Conservation (phyloP, 2,888 invertebrate species). For the Yponomeuta malinellus region DNA sequence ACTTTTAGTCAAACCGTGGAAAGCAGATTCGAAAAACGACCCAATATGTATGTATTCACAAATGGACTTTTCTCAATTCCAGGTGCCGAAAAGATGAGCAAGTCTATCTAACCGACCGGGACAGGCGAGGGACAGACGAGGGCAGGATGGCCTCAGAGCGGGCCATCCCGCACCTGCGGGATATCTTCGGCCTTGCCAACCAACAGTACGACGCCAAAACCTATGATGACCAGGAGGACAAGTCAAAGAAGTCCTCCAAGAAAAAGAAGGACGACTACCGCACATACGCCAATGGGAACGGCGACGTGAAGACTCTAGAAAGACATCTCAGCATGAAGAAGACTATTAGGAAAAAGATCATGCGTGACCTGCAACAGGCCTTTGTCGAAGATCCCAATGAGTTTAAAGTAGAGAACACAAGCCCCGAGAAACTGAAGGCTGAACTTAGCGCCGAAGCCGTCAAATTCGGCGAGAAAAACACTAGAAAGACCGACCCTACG, state of each 20-base stretch:
- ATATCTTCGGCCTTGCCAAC: constrained; percentile 79
- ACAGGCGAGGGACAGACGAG: constrained; percentile 33
- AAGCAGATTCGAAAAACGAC: too few relatives aligned
- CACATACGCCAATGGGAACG: constrained; percentile 78
- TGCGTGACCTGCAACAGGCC: constrained; percentile 87
- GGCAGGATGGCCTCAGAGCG: constrained; percentile 81
- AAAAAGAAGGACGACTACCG: constrained; percentile 83
- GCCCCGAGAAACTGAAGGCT: constrained; percentile 80
- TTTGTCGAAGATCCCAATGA: constrained; percentile 84
- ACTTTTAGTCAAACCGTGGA: too few relatives aligned
- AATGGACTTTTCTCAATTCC: constrained; percentile 40
- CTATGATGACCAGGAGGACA: constrained; percentile 67
- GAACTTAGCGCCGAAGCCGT: constrained; percentile 81
- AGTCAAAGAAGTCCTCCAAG: constrained; percentile 72
- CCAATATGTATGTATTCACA: too few relatives aligned
- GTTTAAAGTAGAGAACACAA: constrained; percentile 81
- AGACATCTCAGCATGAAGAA: constrained; percentile 91
- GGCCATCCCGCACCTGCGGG: constrained; percentile 84
- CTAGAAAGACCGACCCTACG: constrained; percentile 75
- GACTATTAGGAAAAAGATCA: constrained; percentile 89
- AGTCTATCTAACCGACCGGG: constrained; percentile 40
- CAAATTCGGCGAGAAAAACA: constrained; percentile 76
- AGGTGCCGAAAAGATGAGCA: constrained; percentile 64
- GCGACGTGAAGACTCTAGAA: constrained; percentile 84
- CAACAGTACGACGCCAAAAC: constrained; percentile 68